Percentiles rank a stretch among this genome's conserved stretches.
Evolutionary conservation across 1,140 invertebrate species (phyloP).

Genomic region (Phenacoccus solenopsis): DNA sequence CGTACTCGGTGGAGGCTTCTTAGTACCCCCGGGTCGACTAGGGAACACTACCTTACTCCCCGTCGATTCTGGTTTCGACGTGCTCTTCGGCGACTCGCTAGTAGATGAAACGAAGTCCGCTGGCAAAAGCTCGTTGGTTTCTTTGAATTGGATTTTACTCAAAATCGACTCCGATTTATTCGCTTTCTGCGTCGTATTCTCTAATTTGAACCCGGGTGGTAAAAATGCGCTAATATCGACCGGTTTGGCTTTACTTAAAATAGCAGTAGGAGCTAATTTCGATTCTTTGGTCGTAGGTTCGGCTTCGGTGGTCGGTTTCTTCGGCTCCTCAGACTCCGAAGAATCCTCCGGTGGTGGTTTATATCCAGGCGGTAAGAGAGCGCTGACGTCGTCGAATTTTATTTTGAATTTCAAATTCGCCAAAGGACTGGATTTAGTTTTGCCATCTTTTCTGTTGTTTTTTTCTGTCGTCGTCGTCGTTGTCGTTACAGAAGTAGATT

Average conservation of each 20-base stretch:
- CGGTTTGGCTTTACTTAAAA: conserved; percentile 34
- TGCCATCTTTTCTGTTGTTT: conserved; percentile 33
- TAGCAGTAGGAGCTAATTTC: conserved; percentile 13
- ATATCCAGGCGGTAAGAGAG: conserved; percentile 32
- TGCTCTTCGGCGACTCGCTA: conserved; percentile 21
- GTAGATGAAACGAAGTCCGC: conserved; percentile 21
- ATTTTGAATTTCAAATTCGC: conserved; percentile 28
- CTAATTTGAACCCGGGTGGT: conserved; percentile 44
- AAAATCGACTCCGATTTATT: conserved; percentile 23
- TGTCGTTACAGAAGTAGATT: not conserved
- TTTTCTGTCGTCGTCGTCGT: conserved; percentile 47
- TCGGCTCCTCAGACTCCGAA: conserved; percentile 16
- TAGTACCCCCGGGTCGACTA: conserved; percentile 53
- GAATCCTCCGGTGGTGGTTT: conserved; percentile 24
- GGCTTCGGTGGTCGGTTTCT: conserved; percentile 18
- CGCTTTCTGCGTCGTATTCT: conserved; percentile 23
- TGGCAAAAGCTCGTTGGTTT: not conserved
- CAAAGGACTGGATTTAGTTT: conserved; percentile 20
- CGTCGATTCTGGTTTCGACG: conserved; percentile 33
- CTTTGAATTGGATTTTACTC: conserved; percentile 30
- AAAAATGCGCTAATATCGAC: conserved; percentile 45
- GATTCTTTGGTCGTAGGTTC: not conserved
- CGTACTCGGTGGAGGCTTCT: conserved; percentile 43
- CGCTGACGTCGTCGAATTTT: conserved; percentile 31
- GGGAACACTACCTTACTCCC: conserved; percentile 60